Percentiles rank a stretch among this genome's conserved stretches.
Conservation (phyloP, 2,113 vertebrate species). For the Dromas ardeola region DNA sequence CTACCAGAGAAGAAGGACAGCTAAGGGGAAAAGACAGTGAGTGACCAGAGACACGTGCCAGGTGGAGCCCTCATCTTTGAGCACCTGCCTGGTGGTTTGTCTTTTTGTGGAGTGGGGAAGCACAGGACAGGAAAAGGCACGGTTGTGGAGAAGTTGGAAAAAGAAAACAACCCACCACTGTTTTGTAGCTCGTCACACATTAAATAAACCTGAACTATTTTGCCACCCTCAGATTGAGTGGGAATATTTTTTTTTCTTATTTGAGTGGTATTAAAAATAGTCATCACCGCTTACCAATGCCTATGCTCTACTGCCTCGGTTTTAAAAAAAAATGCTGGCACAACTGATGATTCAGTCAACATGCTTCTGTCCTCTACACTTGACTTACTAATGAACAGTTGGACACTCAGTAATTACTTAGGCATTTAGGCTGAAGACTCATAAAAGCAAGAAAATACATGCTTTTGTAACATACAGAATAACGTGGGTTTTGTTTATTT, state of each 20-base stretch:
- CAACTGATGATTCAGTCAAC: conserved; percentile 21
- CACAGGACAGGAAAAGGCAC: not conserved
- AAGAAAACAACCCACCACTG: not conserved
- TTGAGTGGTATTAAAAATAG: conserved; percentile 53
- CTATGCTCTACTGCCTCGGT: not conserved
- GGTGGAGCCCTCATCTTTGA: not conserved
- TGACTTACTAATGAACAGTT: not conserved
- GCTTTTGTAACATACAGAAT: not conserved
- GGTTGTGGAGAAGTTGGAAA: not conserved
- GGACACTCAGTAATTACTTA: conserved; percentile 8
- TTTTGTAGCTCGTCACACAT: not conserved
- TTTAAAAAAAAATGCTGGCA: not conserved
- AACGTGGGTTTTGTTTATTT: not conserved
- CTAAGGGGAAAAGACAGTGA: not conserved
- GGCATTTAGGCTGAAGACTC: not conserved
- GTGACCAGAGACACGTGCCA: not conserved
- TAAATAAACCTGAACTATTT: conserved; percentile 33
- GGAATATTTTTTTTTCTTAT: conserved; percentile 16
- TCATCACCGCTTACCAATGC: not conserved
- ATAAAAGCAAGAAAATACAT: not conserved
- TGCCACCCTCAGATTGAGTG: conserved; percentile 17
- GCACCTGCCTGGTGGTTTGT: not conserved
- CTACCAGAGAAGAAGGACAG: not conserved
- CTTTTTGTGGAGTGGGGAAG: not conserved
- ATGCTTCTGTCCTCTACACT: not conserved